Evolutionary conservation across 2,113 vertebrate species (phyloP), one percentile per base, ranked within the genome.

Genomic region (Muntiacus muntjak): DNA sequence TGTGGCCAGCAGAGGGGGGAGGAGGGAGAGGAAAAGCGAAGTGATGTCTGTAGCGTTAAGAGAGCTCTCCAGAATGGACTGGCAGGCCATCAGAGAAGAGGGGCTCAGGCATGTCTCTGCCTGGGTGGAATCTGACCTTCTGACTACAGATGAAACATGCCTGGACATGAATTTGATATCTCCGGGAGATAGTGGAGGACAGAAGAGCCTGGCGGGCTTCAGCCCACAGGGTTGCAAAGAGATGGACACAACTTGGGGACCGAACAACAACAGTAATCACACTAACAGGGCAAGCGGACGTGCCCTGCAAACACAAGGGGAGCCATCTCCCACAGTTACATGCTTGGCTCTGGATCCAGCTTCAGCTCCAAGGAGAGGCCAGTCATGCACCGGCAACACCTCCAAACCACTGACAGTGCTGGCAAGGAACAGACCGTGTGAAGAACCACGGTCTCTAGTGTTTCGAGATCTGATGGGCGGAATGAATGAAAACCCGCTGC

Each of bases 331-430:
- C 43, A 3, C 14, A 15, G 58, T 16, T 14, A 5, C 9, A 2
- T 4, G 6, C 7, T 2, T 1, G 5, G 74, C 50, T 3, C 0
- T 15, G 3, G n/a, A 11, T 11, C 33, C 23, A 2, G 78, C 47
- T 60, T 55, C 79, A 30, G 71, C 52, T 21, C 16, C 30, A 3
- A 21, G 47, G 1, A 21, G 47, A n/a, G 50, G 47, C 19, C n/a
- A 17, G 36, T 43, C 52, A 19, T 52, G 87, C 47, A 13, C 47
- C 47, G 12, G 79, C 84, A 9, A 50, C 14, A 30, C 50, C 89
- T 87, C 71, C 93, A 84, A 74, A 64, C 52, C 62, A 40, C 86
- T 0, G 6, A 30, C 78, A 6, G 40, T 2, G 19, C 57, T 0
- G 36, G 76, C 74, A 47, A 58, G 52, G 36, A 58, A 47, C 40